Conservation (phyloP, 2,113 vertebrate species). For the Gavia stellata region DNA sequence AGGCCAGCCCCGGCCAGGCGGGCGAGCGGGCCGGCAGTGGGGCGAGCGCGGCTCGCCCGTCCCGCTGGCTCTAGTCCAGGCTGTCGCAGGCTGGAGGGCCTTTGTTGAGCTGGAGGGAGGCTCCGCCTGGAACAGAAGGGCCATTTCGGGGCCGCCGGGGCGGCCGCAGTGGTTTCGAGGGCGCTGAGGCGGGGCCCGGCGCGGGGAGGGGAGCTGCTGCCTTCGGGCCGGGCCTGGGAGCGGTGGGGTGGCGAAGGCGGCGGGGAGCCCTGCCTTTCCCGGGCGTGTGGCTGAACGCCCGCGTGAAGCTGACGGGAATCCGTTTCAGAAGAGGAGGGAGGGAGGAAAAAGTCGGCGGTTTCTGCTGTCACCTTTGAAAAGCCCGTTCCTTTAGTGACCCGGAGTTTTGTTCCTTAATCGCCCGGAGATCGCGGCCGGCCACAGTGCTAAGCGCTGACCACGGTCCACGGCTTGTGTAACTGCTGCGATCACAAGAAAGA, state of each 20-base stretch:
- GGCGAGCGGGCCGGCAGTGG: background rate
- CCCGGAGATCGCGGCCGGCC: background rate
- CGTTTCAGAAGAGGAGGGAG: background rate
- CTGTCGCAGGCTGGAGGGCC: background rate
- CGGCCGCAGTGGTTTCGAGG: background rate
- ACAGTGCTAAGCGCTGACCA: background rate
- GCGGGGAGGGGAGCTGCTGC: background rate
- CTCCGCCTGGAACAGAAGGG: background rate
- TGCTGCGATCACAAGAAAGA: background rate
- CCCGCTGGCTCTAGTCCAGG: rapidly evolving
- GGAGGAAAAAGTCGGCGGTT: background rate
- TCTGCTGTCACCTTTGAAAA: background rate
- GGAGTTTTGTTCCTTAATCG: background rate
- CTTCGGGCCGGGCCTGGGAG: no score
- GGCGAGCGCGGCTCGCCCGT: rapidly evolving
- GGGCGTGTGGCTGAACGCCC: no score
- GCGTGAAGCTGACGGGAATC: no score
- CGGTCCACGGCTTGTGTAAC: background rate
- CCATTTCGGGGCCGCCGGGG: rapidly evolving
- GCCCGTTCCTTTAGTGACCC: background rate
- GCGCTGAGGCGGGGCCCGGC: background rate
- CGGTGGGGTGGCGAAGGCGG: no score
- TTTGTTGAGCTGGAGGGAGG: background rate
- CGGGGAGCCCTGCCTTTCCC: background rate
- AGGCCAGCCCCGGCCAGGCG: background rate